phyloP scores from a whole-genome alignment of 2,113 vertebrate species.

The Thunnus maccoyii region DNA sequence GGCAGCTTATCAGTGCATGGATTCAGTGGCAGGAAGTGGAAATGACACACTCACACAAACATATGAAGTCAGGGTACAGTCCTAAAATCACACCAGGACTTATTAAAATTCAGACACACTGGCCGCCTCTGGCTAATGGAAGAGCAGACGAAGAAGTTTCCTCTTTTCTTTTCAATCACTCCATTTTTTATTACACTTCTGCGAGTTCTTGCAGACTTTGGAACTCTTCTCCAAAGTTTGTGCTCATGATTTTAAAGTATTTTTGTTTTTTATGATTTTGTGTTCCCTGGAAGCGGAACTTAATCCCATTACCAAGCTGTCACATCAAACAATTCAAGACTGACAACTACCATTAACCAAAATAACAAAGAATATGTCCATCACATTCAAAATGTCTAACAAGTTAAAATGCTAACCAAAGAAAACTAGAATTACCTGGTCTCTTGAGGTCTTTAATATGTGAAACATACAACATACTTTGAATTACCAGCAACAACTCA shows the following conservation, averaged over 20 bases:
- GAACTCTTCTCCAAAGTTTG: slow-evolving; percentile 20
- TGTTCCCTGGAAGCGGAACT: neutral
- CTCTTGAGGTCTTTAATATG: slow-evolving; percentile 5
- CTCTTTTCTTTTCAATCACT: slow-evolving; percentile 32
- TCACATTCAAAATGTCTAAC: neutral
- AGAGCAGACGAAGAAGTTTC: slow-evolving; percentile 12
- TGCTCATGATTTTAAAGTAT: neutral
- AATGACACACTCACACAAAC: slow-evolving; percentile 18
- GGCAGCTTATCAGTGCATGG: neutral
- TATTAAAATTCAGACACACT: slow-evolving; percentile 51
- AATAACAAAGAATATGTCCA: neutral
- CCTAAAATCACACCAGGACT: slow-evolving; percentile 39
- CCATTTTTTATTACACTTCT: slow-evolving; percentile 4
- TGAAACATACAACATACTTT: slow-evolving; percentile 12
- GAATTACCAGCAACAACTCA: slow-evolving; percentile 30
- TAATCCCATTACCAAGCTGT: slow-evolving; percentile 14
- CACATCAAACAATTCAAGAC: neutral
- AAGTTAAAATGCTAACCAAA: neutral
- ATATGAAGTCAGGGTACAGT: slow-evolving; percentile 17
- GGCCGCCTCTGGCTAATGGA: slow-evolving; percentile 42
- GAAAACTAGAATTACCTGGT: neutral
- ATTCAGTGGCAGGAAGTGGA: slow-evolving; percentile 17
- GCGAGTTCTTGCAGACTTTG: slow-evolving; percentile 21
- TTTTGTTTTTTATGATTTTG: neutral
- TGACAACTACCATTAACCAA: neutral